Conservation (phyloP, 1,140 invertebrate genomes). For the Acromyrmex echinatior region DNA sequence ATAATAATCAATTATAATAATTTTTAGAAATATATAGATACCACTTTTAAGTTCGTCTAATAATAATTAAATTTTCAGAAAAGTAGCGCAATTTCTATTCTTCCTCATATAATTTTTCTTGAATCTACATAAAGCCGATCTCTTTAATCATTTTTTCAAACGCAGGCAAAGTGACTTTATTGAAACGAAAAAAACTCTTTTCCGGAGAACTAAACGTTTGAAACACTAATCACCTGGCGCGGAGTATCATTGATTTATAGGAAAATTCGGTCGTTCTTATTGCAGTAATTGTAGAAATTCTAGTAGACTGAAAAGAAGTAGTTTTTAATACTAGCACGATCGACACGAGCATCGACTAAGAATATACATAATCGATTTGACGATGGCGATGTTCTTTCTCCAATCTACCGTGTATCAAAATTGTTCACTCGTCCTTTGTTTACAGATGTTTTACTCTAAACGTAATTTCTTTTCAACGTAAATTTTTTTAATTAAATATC, state of each 20-base stretch:
- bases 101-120: not conserved
- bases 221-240: not conserved
- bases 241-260: conserved; percentile 57
- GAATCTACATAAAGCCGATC: not conserved
- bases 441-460: not conserved
- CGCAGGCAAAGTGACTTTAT: not conserved
- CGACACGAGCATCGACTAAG: not conserved
- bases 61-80: conserved; percentile 21
- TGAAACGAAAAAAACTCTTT: conserved; percentile 6
- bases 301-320: conserved; percentile 24
- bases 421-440: not conserved
- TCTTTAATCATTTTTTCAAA: conserved; percentile 18
- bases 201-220: conserved; percentile 4
- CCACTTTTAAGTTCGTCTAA: not conserved
- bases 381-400: not conserved
- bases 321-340: conserved; percentile 38
- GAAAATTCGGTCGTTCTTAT: conserved; percentile 23
- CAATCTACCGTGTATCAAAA: not conserved
- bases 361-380: conserved; percentile 32
- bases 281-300: conserved; percentile 38
- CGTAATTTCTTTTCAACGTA: not conserved
- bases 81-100: not conserved
- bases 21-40: not conserved
- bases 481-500: conserved; percentile 24
- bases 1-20: not conserved